These are phyloP conservation scores for Thymelicus acteon DNA, from an alignment of 2,888 invertebrate species.

Conservation along the genomic window DNA sequence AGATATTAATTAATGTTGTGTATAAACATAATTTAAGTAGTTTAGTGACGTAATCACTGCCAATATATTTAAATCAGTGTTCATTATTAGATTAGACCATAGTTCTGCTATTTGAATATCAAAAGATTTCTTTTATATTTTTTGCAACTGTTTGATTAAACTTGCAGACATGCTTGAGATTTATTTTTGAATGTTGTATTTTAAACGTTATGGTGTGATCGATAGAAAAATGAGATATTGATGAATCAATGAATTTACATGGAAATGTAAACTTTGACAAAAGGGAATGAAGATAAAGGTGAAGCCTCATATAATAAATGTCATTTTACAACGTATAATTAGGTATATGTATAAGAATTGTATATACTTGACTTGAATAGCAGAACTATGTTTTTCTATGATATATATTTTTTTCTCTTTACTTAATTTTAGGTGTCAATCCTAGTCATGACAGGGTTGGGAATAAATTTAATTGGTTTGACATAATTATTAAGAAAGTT, in stretches of 20 bases:
- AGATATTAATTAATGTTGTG: slow-evolving; percentile 21
- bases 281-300: neutral
- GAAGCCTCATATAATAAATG: no score
- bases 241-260: no score
- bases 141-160: no score
- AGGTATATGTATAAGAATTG: neutral
- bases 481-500: neutral
- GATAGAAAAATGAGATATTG: no score
- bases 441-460: slow-evolving; percentile 83
- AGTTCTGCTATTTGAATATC: slow-evolving; percentile 21
- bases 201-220: no score
- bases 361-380: slow-evolving; percentile 5
- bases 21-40: slow-evolving; percentile 42
- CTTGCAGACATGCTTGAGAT: no score
- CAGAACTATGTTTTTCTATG: slow-evolving; percentile 47
- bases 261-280: no score
- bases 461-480: slow-evolving; percentile 44
- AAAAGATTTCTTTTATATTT: neutral
- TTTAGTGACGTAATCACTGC: slow-evolving; percentile 73
- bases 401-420: slow-evolving; percentile 47
- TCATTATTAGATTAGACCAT: slow-evolving; percentile 40
- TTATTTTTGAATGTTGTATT: no score
- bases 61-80: slow-evolving; percentile 62
- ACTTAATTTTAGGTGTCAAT: slow-evolving; percentile 70
- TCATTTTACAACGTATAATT: no score